phyloP scores from a whole-genome alignment of 2,888 invertebrate species.

The Xestia c-nigrum region DNA sequence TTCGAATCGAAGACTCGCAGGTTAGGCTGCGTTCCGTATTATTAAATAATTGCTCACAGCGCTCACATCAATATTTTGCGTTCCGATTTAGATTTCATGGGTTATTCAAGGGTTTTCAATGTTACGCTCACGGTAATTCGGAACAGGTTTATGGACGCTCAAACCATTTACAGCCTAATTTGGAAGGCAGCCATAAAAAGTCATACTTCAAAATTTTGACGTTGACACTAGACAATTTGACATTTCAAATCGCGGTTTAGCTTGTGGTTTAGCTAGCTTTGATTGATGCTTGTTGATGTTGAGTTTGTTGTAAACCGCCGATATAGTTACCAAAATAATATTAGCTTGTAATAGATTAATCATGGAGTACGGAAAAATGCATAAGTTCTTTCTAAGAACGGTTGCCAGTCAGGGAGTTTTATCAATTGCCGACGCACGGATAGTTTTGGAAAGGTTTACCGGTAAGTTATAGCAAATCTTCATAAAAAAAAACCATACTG shows the following conservation, averaged over 20 bases:
- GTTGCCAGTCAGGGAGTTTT: constrained; percentile 84
- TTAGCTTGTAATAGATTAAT: not conserved
- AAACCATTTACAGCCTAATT: no score
- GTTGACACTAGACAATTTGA: constrained; percentile 13
- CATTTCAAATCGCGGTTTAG: not conserved
- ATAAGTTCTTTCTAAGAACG: constrained; percentile 81
- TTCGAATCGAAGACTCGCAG: not conserved
- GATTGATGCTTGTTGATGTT: not conserved
- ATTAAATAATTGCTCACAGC: no score
- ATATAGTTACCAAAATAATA: not conserved
- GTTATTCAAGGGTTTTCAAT: no score
- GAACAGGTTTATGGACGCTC: no score
- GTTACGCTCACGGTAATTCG: no score
- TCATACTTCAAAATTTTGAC: not conserved
- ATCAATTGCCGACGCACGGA: constrained; percentile 73
- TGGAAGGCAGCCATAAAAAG: not conserved
- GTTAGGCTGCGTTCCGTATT: no score
- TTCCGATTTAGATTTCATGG: no score
- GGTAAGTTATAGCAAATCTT: constrained; percentile 68
- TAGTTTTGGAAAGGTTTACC: constrained; percentile 68
- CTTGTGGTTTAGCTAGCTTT: not conserved
- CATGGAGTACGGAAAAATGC: constrained; percentile 79
- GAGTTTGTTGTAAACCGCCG: not conserved
- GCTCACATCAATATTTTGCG: no score
- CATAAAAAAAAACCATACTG: not conserved